phyloP scores from a whole-genome alignment of 2,888 invertebrate genomes.

The Pocota personata region DNA sequence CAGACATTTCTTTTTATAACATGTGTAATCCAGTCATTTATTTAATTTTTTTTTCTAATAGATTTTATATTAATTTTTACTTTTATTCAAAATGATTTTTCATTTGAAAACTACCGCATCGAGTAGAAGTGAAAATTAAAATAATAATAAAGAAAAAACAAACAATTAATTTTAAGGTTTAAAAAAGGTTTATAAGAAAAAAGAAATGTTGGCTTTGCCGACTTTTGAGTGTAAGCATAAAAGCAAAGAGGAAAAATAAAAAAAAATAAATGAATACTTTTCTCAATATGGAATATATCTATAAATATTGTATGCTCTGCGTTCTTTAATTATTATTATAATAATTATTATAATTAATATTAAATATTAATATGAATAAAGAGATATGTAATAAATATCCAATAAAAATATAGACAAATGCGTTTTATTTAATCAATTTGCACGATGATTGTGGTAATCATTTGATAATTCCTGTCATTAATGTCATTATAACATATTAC shows the following conservation, averaged over 20 bases:
- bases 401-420: conserved; percentile 40
- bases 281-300: conserved; percentile 40
- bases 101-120: conserved; percentile 5
- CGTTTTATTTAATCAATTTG: not conserved
- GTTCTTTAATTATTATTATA: conserved; percentile 63
- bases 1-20: conserved; percentile 25
- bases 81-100: conserved; percentile 1
- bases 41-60: conserved; percentile 20
- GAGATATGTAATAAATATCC: conserved; percentile 66
- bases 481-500: too few relatives aligned
- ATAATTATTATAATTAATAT: conserved; percentile 63
- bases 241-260: not conserved
- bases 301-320: conserved; percentile 57
- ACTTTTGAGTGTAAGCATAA: conserved; percentile 20
- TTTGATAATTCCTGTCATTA: too few relatives aligned
- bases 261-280: conserved; percentile 40
- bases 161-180: conserved; percentile 40
- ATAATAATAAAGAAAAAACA: conserved; percentile 10
- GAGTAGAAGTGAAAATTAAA: conserved; percentile 15
- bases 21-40: conserved; percentile 70
- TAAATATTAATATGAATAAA: conserved; percentile 65
- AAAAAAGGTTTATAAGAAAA: conserved; percentile 18
- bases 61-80: conserved; percentile 27
- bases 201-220: conserved; percentile 10
- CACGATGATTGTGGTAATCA: too few relatives aligned